A percentile compares a stretch with the other conserved stretches of the same genome.
Evolutionary conservation across 2,797 vertebrate genomes (phyloP).

Genomic region (Clarias laeviceps): DNA sequence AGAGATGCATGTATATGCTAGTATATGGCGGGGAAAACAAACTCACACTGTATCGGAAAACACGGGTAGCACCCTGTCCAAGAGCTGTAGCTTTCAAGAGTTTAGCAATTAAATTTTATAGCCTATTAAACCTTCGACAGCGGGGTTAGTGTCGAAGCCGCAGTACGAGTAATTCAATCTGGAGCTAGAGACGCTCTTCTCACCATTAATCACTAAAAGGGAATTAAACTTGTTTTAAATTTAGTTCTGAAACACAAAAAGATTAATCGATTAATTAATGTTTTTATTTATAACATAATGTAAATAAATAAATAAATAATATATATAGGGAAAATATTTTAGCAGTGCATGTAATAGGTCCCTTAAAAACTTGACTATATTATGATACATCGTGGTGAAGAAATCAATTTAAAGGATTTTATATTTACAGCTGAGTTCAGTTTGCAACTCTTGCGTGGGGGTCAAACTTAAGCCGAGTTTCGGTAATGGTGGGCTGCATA

Average conservation of each 20-base stretch:
- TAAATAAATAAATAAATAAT: not conserved
- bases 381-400: too few relatives aligned
- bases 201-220: conserved; percentile 3
- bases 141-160: conserved; percentile 61
- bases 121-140: conserved; percentile 77
- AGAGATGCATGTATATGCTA: conserved; percentile 82
- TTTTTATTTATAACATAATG: not conserved
- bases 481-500: not conserved
- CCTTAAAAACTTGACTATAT: too few relatives aligned
- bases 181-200: conserved; percentile 29
- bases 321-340: not conserved
- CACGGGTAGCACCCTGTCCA: conserved; percentile 81
- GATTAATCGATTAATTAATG: not conserved
- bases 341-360: too few relatives aligned
- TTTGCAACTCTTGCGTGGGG: not conserved
- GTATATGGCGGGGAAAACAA: conserved; percentile 79
- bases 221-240: conserved; percentile 13
- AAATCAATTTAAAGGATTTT: too few relatives aligned
- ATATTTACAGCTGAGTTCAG: not conserved
- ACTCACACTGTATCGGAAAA: conserved; percentile 76
- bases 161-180: conserved; percentile 54
- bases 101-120: conserved; percentile 90
- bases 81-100: conserved; percentile 88
- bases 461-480: not conserved
- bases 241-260: not conserved